These are phyloP conservation scores for Cyclargus thomasi DNA, from an alignment of 1,140 invertebrate genomes.

Conservation along the genomic window DNA sequence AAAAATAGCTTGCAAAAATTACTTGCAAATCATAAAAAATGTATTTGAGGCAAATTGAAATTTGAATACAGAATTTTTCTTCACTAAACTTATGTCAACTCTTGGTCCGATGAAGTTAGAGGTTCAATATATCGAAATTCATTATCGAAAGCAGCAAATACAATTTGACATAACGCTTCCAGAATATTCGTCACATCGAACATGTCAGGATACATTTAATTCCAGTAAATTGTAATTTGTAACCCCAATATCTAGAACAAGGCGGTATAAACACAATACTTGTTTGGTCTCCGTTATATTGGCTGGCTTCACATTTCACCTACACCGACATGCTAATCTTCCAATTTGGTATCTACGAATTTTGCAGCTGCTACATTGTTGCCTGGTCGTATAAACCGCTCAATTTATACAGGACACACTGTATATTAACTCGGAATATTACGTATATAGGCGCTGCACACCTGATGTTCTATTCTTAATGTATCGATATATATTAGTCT, in stretches of 20 bases:
- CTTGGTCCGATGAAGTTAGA: no score
- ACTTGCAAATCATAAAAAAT: no score
- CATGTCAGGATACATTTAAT: no score
- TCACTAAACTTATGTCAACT: no score
- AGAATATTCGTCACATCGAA: no score
- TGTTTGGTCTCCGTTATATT: background rate
- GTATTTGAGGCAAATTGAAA: no score
- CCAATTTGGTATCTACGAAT: background rate
- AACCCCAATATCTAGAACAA: background rate
- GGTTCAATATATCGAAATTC: no score
- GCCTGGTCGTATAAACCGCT: background rate
- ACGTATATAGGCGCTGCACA: background rate
- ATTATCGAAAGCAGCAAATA: no score
- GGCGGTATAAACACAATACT: background rate
- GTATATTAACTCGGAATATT: background rate
- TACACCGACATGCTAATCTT: background rate
- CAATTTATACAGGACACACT: background rate
- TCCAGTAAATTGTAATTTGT: no score
- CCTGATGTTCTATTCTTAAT: background rate
- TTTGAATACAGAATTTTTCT: no score
- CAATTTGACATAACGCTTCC: no score
- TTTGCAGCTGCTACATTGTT: background rate
- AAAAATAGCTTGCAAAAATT: no score
- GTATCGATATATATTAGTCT: background rate
- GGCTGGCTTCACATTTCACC: background rate